Evolutionary conservation across 2,113 vertebrate genomes (phyloP).

Genomic region (Maccullochella peelii): DNA sequence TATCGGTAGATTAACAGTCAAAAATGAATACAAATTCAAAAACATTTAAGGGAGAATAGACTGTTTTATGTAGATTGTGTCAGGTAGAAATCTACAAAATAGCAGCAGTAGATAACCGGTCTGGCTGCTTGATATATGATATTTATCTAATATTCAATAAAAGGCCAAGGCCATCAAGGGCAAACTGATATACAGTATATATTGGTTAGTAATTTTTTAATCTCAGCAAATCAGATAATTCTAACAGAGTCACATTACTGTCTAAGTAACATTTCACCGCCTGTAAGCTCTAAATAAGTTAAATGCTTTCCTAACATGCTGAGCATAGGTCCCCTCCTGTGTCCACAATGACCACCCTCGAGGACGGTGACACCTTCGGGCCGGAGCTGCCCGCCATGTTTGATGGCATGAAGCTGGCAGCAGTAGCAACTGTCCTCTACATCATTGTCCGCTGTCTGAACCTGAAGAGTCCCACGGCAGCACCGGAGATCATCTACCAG

Average conservation of each 20-base stretch:
- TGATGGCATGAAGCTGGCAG: constrained; percentile 94
- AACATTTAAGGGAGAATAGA: background rate
- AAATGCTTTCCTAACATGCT: background rate
- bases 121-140: background rate
- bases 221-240: background rate
- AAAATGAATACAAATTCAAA: background rate
- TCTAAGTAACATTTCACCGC: background rate
- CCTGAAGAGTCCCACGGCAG: constrained; percentile 90
- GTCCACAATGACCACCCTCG: constrained; percentile 64
- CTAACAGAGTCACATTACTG: background rate
- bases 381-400: constrained; percentile 94
- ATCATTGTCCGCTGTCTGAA: constrained; percentile 94
- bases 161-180: background rate
- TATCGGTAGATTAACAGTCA: background rate
- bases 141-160: background rate
- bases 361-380: constrained; percentile 67
- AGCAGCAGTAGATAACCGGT: background rate
- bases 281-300: background rate
- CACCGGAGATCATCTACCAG: constrained; percentile 90
- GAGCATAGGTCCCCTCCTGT: constrained; percentile 23
- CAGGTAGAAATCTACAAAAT: background rate
- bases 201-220: background rate
- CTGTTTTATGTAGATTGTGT: background rate
- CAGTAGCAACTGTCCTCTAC: constrained; percentile 91
- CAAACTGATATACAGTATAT: background rate